A percentile compares a stretch with the other conserved stretches of the same genome.
These are phyloP conservation scores for Dufourea novaeangliae DNA, from an alignment of 1,140 invertebrate species.

Conservation along the genomic window DNA sequence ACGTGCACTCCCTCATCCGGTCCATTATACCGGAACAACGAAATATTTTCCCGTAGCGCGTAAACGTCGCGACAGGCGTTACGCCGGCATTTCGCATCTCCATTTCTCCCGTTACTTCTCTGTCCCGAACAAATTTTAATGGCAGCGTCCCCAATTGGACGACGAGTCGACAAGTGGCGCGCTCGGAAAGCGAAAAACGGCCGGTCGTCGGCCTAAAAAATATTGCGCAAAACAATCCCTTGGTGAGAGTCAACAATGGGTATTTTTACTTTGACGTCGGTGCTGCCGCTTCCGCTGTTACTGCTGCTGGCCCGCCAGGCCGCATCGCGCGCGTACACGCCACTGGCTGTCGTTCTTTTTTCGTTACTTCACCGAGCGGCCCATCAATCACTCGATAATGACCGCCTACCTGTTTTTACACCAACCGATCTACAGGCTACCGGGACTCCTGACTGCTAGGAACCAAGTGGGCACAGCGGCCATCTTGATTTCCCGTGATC, in stretches of 20 bases:
- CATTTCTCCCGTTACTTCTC: background rate
- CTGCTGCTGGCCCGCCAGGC: too few species aligned
- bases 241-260: constrained; percentile 53
- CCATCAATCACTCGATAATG: constrained; percentile 64
- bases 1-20: background rate
- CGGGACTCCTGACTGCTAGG: background rate
- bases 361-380: constrained; percentile 31
- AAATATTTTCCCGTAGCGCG: constrained; percentile 5
- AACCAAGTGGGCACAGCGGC: too few species aligned
- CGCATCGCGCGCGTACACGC: constrained; percentile 27
- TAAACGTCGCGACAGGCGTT: background rate
- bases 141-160: background rate
- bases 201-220: constrained; percentile 35
- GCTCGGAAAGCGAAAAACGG: background rate
- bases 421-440: background rate
- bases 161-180: background rate
- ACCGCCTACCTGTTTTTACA: constrained; percentile 35
- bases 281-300: too few species aligned
- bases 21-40: constrained; percentile 11
- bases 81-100: background rate
- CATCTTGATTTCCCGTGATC: too few species aligned
- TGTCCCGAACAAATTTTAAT: background rate
- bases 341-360: constrained; percentile 23
- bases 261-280: constrained; percentile 61
- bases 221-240: constrained; percentile 57